Base-by-base conservation (phyloP, 2,113 vertebrate genomes). In the Vidua macroura region DNA sequence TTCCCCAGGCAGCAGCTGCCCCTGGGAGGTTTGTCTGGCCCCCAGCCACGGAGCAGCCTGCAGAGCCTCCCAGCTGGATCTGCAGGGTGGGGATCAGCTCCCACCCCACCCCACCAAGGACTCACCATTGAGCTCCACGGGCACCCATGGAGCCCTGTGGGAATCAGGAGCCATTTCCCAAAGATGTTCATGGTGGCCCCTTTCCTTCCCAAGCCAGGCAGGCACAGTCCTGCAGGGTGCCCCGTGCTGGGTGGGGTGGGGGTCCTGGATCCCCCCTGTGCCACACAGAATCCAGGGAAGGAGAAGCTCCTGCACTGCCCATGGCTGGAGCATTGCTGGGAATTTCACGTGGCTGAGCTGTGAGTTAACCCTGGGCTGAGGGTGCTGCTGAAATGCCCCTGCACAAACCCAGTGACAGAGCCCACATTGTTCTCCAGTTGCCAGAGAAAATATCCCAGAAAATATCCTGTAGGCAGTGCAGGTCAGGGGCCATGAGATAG, bases 111-210 rank as follows among this genome's bases (percentile, higher is more conserved):
- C 90, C 60, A 11, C 33, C 49, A 0, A 19, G 82, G 23, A 25
- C 3, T 1, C 41, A 8, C 19, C 62, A 9, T 25, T 7, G 73
- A 83, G 68, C 78, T 33, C 55, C 27, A 0, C 33, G 5, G 44
- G 23, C 13, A 5, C 2, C 13, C 1, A 11, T 1, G 3, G 37
- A 55, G 53, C 56, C 55, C 83, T 43, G 1, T 21, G 85, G 72
- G 79, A 5, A 19, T 7, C 25, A 8, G 73, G 17, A 76, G 21
- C 18, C 15, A 0, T 23, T 49, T 31, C 59, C 72, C 43, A 37
- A 11, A 48, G 43, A 1, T 23, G 37, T 10, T 62, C 9, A 0
- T 2, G 21, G 9, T 25, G 59, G 11, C 2, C 13, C 43, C 43
- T 77, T 56, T 2, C 27, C 48, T 27, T 21, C n/a, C 63, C 58